These are phyloP conservation scores for Dendropsophus ebraccatus DNA, from an alignment of 2,113 vertebrate genomes.

Conservation along the genomic window DNA sequence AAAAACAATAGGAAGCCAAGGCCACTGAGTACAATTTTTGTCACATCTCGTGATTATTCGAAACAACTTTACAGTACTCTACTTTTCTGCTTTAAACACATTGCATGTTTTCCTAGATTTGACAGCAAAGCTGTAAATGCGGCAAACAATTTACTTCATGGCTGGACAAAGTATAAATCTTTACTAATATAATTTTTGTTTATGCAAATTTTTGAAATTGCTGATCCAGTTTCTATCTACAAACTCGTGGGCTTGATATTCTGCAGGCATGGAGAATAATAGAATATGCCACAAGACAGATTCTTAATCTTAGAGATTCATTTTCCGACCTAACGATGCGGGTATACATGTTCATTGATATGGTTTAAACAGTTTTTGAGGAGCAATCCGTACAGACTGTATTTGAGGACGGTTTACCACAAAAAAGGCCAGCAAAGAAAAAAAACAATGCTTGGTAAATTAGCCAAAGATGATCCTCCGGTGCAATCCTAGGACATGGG, in stretches of 20 bases:
- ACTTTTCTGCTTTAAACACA: neutral
- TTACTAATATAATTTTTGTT: neutral
- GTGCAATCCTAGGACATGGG: no score
- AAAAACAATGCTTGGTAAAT: no score
- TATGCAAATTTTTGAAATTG: slow-evolving; percentile 16
- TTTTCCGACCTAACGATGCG: neutral
- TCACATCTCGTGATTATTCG: neutral
- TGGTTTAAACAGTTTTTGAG: neutral
- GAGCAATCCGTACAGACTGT: neutral
- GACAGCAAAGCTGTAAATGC: neutral
- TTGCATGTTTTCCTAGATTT: neutral
- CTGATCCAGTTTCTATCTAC: neutral
- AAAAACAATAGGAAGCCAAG: slow-evolving; percentile 12
- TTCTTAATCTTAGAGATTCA: neutral
- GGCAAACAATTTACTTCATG: neutral
- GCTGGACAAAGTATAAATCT: neutral
- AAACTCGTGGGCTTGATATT: neutral
- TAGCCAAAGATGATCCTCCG: no score
- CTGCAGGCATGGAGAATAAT: neutral
- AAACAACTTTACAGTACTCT: neutral
- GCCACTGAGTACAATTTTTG: neutral
- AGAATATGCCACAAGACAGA: neutral
- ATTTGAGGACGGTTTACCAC: no score
- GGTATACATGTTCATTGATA: neutral
- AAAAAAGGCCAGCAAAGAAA: no score